phyloP scores from a whole-genome alignment of 2,113 vertebrate species.

The Narcine bancroftii region DNA sequence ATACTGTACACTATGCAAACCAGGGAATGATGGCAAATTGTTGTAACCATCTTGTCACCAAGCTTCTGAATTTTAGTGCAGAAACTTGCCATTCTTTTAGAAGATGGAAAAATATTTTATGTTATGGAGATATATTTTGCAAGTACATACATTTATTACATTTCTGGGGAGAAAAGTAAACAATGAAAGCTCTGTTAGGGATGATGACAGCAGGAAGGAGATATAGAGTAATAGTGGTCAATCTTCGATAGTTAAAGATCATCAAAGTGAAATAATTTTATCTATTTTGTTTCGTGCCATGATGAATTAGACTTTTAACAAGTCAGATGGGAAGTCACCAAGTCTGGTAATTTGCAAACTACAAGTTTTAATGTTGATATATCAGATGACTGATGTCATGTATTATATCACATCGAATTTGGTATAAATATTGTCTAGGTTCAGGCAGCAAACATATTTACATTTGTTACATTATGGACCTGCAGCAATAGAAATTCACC shows the following conservation, averaged over 20 bases:
- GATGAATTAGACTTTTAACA: too few species aligned
- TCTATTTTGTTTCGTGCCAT: too few species aligned
- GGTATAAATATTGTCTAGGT: neutral
- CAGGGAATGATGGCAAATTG: too few species aligned
- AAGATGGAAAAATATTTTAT: neutral
- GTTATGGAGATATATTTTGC: neutral
- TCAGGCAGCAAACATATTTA: neutral
- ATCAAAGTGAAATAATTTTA: neutral
- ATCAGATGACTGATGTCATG: neutral
- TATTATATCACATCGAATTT: neutral
- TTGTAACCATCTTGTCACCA: too few species aligned
- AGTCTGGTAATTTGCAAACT: neutral
- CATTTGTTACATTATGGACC: too few species aligned
- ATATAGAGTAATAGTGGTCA: neutral
- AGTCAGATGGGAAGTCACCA: too few species aligned
- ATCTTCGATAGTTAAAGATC: neutral
- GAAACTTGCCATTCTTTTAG: too few species aligned
- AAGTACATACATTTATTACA: neutral
- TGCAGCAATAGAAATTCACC: too few species aligned
- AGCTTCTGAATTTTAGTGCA: too few species aligned
- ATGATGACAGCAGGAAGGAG: too few species aligned
- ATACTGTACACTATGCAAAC: too few species aligned
- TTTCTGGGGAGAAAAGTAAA: neutral
- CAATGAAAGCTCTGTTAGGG: too few species aligned
- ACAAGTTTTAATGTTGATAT: neutral